Percentiles rank a stretch among this genome's conserved stretches.
Conservation (phyloP, 2,113 vertebrate genomes). For the Cyprinodon variegatus region DNA sequence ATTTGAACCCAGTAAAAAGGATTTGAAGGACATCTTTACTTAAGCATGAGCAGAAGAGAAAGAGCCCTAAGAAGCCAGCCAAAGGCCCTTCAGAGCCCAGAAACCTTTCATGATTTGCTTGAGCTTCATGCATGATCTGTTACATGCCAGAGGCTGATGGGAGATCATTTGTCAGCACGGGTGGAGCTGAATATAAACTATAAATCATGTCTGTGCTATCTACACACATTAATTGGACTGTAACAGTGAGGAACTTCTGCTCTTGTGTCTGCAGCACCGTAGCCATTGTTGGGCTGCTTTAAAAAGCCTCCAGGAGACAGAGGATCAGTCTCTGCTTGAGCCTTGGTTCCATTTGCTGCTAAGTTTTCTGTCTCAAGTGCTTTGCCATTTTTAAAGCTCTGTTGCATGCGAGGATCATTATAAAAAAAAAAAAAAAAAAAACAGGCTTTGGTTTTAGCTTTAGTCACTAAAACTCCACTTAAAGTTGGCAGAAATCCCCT, state of each 20-base stretch:
- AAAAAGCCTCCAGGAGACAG: constrained; percentile 64
- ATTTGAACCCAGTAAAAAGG: constrained; percentile 39
- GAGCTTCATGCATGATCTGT: constrained; percentile 60
- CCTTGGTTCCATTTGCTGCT: constrained; percentile 69
- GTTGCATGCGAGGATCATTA: constrained; percentile 70
- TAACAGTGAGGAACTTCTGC: constrained; percentile 55
- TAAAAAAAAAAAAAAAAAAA: constrained; percentile 6
- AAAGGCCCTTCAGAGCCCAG: constrained; percentile 31
- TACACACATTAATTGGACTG: constrained; percentile 77
- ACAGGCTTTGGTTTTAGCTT: constrained; percentile 53
- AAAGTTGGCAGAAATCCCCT: constrained; percentile 50
- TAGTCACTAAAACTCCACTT: constrained; percentile 69
- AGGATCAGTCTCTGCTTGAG: constrained; percentile 50
- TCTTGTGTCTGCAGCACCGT: constrained; percentile 42
- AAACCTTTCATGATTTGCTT: constrained; percentile 65
- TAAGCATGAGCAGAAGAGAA: constrained; percentile 47
- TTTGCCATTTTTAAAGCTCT: constrained; percentile 67
- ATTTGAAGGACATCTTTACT: constrained; percentile 66
- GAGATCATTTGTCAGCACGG: constrained; percentile 61
- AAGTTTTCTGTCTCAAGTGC: constrained; percentile 64
- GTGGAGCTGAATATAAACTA: constrained; percentile 53
- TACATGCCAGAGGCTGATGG: constrained; percentile 58
- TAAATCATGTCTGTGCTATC: constrained; percentile 71
- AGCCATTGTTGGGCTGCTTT: constrained; percentile 59
- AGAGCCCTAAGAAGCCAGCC: constrained; percentile 35